Percentiles rank a stretch among this genome's conserved stretches.
These are phyloP conservation scores for Phainopepla nitens DNA, from an alignment of 2,113 vertebrate species.

Conservation along the genomic window DNA sequence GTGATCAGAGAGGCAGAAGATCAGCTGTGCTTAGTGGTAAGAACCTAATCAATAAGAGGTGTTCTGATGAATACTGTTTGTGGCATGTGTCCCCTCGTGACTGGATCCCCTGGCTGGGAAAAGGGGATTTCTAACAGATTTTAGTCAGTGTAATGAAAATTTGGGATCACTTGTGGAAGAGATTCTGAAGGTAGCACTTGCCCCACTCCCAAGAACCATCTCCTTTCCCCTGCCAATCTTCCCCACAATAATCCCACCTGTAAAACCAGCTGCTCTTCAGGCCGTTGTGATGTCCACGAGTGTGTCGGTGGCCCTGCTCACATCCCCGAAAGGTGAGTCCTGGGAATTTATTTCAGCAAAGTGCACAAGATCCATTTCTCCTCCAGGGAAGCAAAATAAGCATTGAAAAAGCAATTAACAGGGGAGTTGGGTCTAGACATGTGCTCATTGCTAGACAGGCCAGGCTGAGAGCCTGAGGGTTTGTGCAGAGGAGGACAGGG, in stretches of 20 bases:
- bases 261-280: not conserved
- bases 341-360: not conserved
- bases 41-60: not conserved
- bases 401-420: not conserved
- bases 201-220: not conserved
- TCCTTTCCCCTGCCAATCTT: not conserved
- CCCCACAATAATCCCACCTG: not conserved
- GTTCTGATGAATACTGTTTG: not conserved
- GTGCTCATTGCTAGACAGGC: not conserved
- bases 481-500: not conserved
- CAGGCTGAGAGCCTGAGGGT: not conserved
- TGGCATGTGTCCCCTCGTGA: not conserved
- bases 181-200: rapidly evolving
- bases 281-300: rapidly evolving
- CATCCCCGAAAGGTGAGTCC: not conserved
- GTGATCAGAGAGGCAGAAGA: not conserved
- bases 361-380: rapidly evolving
- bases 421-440: not conserved
- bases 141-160: not conserved
- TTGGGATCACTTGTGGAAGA: not conserved
- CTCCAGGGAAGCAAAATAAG: not conserved
- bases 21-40: not conserved
- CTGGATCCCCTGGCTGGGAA: not conserved
- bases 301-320: not conserved
- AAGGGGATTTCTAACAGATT: not conserved